These are phyloP conservation scores for Bradysia coprophila DNA, from an alignment of 1,140 invertebrate species.

Conservation along the genomic window DNA sequence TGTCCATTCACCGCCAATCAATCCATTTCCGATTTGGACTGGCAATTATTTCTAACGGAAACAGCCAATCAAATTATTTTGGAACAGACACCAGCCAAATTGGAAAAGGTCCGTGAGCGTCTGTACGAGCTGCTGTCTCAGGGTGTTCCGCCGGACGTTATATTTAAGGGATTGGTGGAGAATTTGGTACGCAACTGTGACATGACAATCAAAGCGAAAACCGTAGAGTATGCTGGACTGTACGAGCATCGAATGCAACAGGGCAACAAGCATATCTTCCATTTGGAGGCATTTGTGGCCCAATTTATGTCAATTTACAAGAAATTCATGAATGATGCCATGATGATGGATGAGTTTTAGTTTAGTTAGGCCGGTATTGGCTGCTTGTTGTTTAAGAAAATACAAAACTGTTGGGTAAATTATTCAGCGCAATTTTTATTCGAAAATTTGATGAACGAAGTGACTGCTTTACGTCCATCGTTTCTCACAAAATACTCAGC, in stretches of 20 bases:
- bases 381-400: too few relatives aligned
- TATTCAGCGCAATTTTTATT: too few relatives aligned
- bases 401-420: too few relatives aligned
- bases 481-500: too few relatives aligned
- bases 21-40: conserved; percentile 75
- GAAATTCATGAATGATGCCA: background rate
- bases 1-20: conserved; percentile 74
- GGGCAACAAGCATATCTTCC: conserved; percentile 90
- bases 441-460: too few relatives aligned
- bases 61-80: conserved; percentile 75
- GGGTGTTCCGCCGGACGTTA: conserved; percentile 83
- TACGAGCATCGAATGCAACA: conserved; percentile 81
- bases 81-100: conserved; percentile 70
- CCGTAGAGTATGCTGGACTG: conserved; percentile 65
- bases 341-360: background rate
- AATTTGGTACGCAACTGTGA: conserved; percentile 82
- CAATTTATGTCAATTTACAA: conserved; percentile 93
- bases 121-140: conserved; percentile 89
- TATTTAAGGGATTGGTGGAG: conserved; percentile 76
- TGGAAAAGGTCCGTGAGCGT: conserved; percentile 68
- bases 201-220: conserved; percentile 67
- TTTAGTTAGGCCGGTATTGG: too few relatives aligned
- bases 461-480: too few relatives aligned
- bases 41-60: conserved; percentile 75
- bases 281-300: conserved; percentile 92